These are phyloP conservation scores for Synanceia verrucosa DNA, from an alignment of 2,797 vertebrate species.

Conservation along the genomic window DNA sequence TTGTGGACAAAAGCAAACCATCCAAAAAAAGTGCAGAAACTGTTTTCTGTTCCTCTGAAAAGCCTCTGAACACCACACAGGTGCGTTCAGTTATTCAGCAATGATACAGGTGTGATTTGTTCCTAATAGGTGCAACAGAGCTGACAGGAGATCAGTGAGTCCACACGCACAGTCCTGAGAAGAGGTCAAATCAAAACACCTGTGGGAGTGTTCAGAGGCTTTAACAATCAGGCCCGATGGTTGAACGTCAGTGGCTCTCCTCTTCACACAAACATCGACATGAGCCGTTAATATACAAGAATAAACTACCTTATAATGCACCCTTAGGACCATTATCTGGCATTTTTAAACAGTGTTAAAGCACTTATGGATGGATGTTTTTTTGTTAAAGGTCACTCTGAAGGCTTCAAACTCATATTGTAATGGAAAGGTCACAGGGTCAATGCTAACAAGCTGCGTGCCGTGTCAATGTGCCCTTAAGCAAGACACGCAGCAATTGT, in stretches of 20 bases:
- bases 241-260: not conserved
- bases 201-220: not conserved
- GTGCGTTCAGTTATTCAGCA: not conserved
- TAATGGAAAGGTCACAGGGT: conserved; percentile 35
- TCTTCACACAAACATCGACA: not conserved
- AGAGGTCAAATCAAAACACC: not conserved
- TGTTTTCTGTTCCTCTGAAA: not conserved
- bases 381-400: conserved; percentile 13
- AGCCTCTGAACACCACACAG: not conserved
- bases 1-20: too few relatives aligned
- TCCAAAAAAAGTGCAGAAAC: too few relatives aligned
- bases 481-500: not conserved
- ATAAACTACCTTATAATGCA: not conserved
- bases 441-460: conserved; percentile 1
- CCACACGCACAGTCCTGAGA: not conserved
- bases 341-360: not conserved
- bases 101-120: not conserved
- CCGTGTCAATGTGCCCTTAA: conserved; percentile 18
- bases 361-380: not conserved
- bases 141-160: not conserved
- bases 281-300: not conserved
- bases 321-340: not conserved
- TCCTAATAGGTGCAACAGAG: not conserved
- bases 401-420: conserved; percentile 28
- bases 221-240: not conserved